A percentile compares a stretch with the other conserved stretches of the same genome.
Evolutionary conservation across 2,113 vertebrate species (phyloP).

Genomic region (Python bivittatus): DNA sequence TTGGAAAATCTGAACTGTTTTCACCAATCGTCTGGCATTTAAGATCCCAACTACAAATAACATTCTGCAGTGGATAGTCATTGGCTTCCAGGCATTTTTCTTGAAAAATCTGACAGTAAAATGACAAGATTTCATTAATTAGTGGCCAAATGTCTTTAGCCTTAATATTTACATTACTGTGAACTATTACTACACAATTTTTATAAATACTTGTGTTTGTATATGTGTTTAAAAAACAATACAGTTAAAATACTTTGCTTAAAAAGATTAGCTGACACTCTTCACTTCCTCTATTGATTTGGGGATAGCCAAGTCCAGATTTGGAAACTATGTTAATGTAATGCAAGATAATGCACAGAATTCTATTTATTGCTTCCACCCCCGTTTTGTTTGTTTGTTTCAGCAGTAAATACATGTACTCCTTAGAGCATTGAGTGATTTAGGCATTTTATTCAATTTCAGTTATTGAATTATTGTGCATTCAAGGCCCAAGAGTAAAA

Average conservation of each 20-base stretch:
- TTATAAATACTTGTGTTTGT: neutral
- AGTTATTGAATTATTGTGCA: constrained; percentile 74
- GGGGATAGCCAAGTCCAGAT: constrained; percentile 6
- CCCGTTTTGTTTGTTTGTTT: constrained; percentile 63
- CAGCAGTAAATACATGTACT: constrained; percentile 69
- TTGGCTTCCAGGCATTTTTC: neutral
- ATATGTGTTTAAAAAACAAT: neutral
- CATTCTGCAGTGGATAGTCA: neutral
- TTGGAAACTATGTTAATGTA: constrained; percentile 20
- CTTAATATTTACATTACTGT: neutral
- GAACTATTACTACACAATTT: neutral
- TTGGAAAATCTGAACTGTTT: neutral
- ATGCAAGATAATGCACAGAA: constrained; percentile 2
- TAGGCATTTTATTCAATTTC: constrained; percentile 69
- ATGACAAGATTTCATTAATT: neutral
- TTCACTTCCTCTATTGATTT: neutral
- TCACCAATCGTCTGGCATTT: neutral
- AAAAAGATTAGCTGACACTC: neutral
- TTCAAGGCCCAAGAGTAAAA: constrained; percentile 73
- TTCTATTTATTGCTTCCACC: constrained; percentile 50
- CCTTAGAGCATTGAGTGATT: constrained; percentile 72
- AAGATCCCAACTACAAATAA: neutral
- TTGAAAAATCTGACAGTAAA: neutral
- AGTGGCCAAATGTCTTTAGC: neutral
- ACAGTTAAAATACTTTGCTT: neutral